These are phyloP conservation scores for Aphelocoma coerulescens DNA, from an alignment of 2,113 vertebrate genomes.

Conservation along the genomic window DNA sequence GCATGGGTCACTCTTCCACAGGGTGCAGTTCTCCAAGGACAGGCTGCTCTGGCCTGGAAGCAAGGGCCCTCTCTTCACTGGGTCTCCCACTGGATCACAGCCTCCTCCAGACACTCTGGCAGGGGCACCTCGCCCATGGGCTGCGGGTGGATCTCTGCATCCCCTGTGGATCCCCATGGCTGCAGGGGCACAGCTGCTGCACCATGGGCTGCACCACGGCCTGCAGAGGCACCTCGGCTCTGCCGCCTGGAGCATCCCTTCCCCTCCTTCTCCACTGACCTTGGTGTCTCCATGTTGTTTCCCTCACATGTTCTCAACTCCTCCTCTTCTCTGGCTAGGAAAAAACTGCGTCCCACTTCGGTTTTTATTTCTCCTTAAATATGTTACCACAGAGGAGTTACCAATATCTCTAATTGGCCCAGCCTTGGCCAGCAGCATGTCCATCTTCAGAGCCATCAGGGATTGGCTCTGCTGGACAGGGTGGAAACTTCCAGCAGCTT, in stretches of 20 bases:
- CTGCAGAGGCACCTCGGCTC: not conserved
- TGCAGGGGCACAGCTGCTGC: not conserved
- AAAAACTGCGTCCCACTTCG: too few relatives aligned
- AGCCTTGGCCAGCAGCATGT: not conserved
- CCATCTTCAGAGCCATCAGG: not conserved
- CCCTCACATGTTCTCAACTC: not conserved
- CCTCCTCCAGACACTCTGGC: not conserved
- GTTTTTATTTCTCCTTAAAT: not conserved
- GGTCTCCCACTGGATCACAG: not conserved
- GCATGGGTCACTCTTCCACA: accelerated
- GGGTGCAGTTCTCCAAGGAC: not conserved
- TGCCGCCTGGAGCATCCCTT: not conserved
- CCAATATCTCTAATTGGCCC: accelerated
- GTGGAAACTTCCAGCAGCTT: not conserved
- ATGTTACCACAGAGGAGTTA: accelerated
- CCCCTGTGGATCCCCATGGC: accelerated
- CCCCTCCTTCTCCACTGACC: not conserved
- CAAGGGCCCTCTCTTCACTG: not conserved
- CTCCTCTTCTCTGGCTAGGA: not conserved
- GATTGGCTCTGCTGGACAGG: not conserved
- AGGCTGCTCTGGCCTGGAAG: not conserved
- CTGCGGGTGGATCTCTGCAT: not conserved
- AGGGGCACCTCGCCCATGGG: accelerated
- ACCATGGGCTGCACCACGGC: not conserved
- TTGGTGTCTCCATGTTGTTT: not conserved